Evolutionary conservation across 2,113 vertebrate genomes (phyloP).

Genomic region (Mobula hypostoma): DNA sequence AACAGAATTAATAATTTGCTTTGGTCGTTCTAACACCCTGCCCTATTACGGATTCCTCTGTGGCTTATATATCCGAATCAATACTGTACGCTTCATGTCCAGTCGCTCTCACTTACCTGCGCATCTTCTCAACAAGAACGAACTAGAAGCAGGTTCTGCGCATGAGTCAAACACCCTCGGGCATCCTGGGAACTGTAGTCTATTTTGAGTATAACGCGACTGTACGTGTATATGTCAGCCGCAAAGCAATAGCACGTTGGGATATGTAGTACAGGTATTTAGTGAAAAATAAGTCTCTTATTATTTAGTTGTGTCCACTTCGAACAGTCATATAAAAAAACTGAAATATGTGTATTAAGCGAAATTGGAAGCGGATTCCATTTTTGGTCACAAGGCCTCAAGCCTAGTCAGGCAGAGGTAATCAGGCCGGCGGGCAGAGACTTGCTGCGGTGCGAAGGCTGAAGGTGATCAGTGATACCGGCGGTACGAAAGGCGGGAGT

Average conservation of each 20-base stretch:
- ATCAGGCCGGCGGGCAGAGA: not conserved
- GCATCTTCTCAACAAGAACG: not conserved
- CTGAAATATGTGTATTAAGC: too few relatives aligned
- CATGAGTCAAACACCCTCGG: too few relatives aligned
- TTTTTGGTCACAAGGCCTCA: not conserved
- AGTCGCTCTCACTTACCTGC: not conserved
- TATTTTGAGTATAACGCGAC: not conserved
- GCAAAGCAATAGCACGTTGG: not conserved
- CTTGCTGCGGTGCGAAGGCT: not conserved
- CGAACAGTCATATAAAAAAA: too few relatives aligned
- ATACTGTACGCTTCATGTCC: too few relatives aligned
- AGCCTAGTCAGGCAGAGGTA: not conserved
- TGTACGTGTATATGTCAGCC: not conserved
- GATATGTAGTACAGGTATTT: not conserved
- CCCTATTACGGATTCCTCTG: not conserved
- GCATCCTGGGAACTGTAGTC: not conserved
- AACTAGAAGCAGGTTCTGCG: too few relatives aligned
- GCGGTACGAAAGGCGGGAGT: not conserved
- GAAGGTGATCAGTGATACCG: not conserved
- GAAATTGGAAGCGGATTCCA: too few relatives aligned
- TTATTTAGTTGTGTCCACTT: not conserved
- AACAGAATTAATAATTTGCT: not conserved
- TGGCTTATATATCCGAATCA: not conserved
- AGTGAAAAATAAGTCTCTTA: not conserved
- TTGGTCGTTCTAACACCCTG: too few relatives aligned